phyloP scores from a whole-genome alignment of 2,797 vertebrate species.

The Mus spretus region DNA sequence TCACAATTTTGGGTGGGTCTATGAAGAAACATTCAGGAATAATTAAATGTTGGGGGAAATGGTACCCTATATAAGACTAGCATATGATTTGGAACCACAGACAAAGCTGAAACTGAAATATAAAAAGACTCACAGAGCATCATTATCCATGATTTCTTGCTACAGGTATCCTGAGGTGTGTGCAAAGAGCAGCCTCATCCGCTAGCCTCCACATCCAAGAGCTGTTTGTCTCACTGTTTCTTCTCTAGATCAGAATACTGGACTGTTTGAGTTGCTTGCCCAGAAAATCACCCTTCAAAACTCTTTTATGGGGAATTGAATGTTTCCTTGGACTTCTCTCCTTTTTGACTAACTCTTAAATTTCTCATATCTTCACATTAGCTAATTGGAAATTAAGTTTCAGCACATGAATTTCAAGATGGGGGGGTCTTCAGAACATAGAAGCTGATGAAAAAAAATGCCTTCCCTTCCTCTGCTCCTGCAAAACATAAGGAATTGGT shows the following conservation, averaged over 20 bases:
- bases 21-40: background rate
- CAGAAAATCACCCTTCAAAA: background rate
- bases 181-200: background rate
- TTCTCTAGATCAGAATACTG: background rate
- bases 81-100: background rate
- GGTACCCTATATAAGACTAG: background rate
- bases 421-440: background rate
- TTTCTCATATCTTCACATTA: background rate
- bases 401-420: background rate
- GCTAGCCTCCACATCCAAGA: background rate
- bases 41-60: background rate
- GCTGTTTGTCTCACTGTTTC: too few relatives aligned
- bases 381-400: background rate
- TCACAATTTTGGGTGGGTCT: background rate
- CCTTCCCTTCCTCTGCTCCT: background rate
- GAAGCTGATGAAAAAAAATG: background rate
- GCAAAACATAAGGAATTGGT: slow-evolving; percentile 25
- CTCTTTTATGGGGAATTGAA: background rate
- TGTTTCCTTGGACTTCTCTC: too few relatives aligned
- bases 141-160: background rate
- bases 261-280: background rate
- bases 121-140: rapidly evolving
- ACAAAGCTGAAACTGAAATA: background rate
- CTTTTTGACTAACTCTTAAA: background rate
- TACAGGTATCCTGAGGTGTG: background rate